Base-by-base conservation (phyloP, 2,888 invertebrate genomes). In the Dendrolimus houi region DNA sequence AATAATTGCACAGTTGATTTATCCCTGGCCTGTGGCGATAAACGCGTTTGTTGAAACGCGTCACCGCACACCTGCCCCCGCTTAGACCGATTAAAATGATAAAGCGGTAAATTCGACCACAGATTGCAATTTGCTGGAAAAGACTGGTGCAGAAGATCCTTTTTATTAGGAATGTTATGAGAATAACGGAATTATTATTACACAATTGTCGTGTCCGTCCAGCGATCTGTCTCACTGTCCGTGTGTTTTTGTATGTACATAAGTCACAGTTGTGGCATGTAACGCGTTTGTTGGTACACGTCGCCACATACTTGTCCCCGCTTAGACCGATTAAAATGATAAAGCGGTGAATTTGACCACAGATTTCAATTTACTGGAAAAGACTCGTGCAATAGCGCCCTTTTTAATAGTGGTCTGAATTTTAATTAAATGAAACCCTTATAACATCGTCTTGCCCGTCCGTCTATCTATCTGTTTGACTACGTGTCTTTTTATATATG, bases 21-120 rank as follows among this genome's bases (percentile, higher is more conserved):
- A 64, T 64, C 64, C 64, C 64, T 63, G 62, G 61, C 53, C 56
- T 56, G 54, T 56, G 64, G 62, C 63, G 65, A 68, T 67, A 66
- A 75, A 77, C 77, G 73, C 72, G 77, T 78, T 74, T 70, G 79
- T 76, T 71, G 68, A 69, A 73, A 72, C 67, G 70, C 63, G 71
- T 62, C 72, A 74, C 74, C 76, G 69, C 75, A 71, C 81, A 83
- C 82, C 83, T 81, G 82, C 75, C 70, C 68, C 68, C 67, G 71
- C 69, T 75, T 74, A 83, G 84, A 83, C 80, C 81, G 83, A 84
- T 85, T 84, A 85, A 84, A 82, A 83, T 85, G 83, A 85, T 84
- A 80, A 83, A 85, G 76, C 76, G 82, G 70, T 72, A 75, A 69
- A 70, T 71, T 70, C 62, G 54, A 53, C 59, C 54, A 56, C 13